These are phyloP conservation scores for Drosophila kohkoa DNA, from an alignment of 1,140 invertebrate genomes.

Conservation along the genomic window DNA sequence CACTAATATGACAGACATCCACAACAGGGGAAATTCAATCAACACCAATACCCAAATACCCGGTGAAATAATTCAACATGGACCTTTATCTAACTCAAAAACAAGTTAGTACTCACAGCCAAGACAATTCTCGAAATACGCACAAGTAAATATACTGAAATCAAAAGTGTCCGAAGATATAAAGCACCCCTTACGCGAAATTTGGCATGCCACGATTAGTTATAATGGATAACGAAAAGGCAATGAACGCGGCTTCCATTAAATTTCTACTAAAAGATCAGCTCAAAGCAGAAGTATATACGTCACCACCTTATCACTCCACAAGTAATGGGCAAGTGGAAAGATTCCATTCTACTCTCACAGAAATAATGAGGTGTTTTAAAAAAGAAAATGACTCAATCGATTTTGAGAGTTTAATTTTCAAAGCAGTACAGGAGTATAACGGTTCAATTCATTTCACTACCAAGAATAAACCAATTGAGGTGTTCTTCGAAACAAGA, in stretches of 20 bases:
- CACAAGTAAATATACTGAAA: constrained; percentile 27
- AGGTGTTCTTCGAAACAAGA: not conserved
- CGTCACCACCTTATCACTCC: constrained; percentile 36
- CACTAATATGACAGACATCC: not conserved
- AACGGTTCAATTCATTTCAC: not conserved
- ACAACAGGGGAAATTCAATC: not conserved
- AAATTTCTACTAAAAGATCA: constrained; percentile 40
- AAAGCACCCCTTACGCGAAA: constrained; percentile 20
- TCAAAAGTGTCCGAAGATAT: constrained; percentile 41
- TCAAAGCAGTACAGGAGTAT: not conserved
- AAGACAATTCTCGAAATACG: constrained; percentile 46
- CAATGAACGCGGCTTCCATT: constrained; percentile 35
- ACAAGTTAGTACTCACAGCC: constrained; percentile 22
- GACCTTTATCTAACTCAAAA: constrained; percentile 20
- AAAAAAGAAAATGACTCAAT: constrained; percentile 12
- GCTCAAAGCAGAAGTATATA: constrained; percentile 26
- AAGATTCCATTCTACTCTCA: constrained; percentile 41
- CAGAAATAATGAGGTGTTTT: constrained; percentile 33
- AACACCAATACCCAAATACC: constrained; percentile 31
- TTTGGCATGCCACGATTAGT: constrained; percentile 31
- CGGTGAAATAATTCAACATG: constrained; percentile 21
- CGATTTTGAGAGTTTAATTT: constrained; percentile 8
- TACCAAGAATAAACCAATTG: not conserved
- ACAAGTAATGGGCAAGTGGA: constrained; percentile 37
- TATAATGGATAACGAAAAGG: constrained; percentile 38